phyloP scores from a whole-genome alignment of 2,888 invertebrate genomes.

The Limenitis camilla region DNA sequence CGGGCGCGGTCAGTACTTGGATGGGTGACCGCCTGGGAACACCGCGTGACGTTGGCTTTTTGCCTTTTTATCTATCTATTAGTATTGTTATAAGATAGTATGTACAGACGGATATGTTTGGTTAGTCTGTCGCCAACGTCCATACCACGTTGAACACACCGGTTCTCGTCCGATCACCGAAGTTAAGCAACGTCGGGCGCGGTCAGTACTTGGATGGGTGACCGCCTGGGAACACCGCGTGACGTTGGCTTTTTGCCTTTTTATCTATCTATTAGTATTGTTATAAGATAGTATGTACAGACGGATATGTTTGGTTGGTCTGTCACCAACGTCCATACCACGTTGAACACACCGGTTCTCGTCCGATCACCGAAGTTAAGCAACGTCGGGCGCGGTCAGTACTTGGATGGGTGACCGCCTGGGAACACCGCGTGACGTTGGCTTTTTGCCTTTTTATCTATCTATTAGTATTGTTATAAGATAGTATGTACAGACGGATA shows the following conservation, averaged over 20 bases:
- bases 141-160: neutral
- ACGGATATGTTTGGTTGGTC: too few species aligned
- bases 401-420: constrained; percentile 46
- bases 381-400: constrained; percentile 45
- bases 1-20: constrained; percentile 41
- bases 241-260: constrained; percentile 17
- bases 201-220: constrained; percentile 42
- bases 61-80: neutral
- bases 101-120: too few species aligned
- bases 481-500: too few species aligned
- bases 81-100: too few species aligned
- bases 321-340: neutral
- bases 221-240: constrained; percentile 47
- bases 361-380: constrained; percentile 34
- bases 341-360: neutral
- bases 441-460: constrained; percentile 8
- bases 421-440: constrained; percentile 38
- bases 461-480: too few species aligned
- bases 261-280: too few species aligned
- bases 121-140: too few species aligned
- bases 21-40: constrained; percentile 51
- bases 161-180: constrained; percentile 29
- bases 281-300: too few species aligned
- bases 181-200: constrained; percentile 43
- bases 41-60: constrained; percentile 29